Evolutionary conservation across 1,140 invertebrate species (phyloP).

Genomic region (Leptinotarsa texana): DNA sequence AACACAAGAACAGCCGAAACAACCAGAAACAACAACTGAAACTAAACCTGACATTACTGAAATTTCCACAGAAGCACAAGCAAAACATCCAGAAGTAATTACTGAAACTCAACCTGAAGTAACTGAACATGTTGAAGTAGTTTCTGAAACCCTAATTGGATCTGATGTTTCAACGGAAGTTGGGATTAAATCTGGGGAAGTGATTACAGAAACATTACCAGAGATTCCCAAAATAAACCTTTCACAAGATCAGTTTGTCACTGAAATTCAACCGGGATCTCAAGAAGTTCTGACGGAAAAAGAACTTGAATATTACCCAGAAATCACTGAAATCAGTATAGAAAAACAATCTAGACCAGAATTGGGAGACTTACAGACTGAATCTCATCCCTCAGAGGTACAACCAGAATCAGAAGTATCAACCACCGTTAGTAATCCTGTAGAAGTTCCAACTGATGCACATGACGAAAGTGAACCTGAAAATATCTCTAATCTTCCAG

Average conservation of each 20-base stretch:
- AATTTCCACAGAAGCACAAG: conserved; percentile 13
- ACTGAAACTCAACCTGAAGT: conserved; percentile 11
- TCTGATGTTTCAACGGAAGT: conserved; percentile 31
- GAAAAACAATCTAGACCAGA: background rate
- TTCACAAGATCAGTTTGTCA: no score
- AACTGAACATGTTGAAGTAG: conserved; percentile 7
- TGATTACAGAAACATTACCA: conserved; percentile 7
- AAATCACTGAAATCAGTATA: conserved; percentile 24
- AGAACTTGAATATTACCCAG: conserved; percentile 21
- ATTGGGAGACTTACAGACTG: background rate
- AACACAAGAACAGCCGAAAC: conserved; percentile 11
- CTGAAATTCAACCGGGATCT: background rate
- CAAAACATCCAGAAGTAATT: background rate
- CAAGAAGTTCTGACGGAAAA: background rate
- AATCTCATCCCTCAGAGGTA: background rate
- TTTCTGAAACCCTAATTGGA: conserved; percentile 25
- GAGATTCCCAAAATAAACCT: background rate
- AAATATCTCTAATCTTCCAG: background rate
- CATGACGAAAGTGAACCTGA: conserved; percentile 4
- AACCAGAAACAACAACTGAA: conserved; percentile 18
- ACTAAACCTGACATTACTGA: conserved; percentile 16
- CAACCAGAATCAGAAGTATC: conserved; percentile 28
- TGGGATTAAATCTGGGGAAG: conserved; percentile 22
- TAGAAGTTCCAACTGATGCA: background rate
- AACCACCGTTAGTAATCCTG: conserved; percentile 28